Evolutionary conservation across 2,113 vertebrate species (phyloP).

Genomic region (Pseudolaguvia tuberculata): DNA sequence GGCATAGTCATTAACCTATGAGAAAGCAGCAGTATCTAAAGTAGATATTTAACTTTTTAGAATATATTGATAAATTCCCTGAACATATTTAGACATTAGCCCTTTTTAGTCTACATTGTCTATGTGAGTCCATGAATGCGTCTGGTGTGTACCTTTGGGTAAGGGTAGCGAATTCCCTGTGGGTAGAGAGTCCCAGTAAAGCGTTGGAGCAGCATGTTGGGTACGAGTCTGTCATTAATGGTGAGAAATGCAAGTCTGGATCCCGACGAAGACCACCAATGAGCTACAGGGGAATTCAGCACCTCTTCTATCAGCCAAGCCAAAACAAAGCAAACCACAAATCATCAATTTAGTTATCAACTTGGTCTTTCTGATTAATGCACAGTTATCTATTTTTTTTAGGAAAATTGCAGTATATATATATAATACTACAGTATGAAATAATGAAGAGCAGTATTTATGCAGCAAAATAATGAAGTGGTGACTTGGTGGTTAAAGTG

Average conservation of each 20-base stretch:
- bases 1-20: too few species aligned
- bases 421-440: not conserved
- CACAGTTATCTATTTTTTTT: not conserved
- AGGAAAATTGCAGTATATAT: not conserved
- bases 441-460: too few species aligned
- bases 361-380: not conserved
- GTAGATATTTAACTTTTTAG: not conserved
- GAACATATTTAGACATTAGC: too few species aligned
- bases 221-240: conserved; percentile 85
- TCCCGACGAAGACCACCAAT: conserved; percentile 93
- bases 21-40: too few species aligned
- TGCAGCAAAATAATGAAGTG: too few species aligned
- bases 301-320: conserved; percentile 77
- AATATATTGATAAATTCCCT: not conserved
- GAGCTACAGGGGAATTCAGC: conserved; percentile 76
- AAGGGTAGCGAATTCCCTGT: conserved; percentile 79
- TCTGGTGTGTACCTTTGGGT: conserved; percentile 80
- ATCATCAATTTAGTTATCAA: not conserved
- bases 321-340: conserved; percentile 11
- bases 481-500: too few species aligned
- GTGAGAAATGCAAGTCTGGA: conserved; percentile 86
- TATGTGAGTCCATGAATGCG: not conserved
- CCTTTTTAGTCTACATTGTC: too few species aligned
- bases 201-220: conserved; percentile 79
- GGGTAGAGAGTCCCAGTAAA: conserved; percentile 86